Evolutionary conservation across 2,113 vertebrate genomes (phyloP).

Genomic region (Zosterops lateralis): DNA sequence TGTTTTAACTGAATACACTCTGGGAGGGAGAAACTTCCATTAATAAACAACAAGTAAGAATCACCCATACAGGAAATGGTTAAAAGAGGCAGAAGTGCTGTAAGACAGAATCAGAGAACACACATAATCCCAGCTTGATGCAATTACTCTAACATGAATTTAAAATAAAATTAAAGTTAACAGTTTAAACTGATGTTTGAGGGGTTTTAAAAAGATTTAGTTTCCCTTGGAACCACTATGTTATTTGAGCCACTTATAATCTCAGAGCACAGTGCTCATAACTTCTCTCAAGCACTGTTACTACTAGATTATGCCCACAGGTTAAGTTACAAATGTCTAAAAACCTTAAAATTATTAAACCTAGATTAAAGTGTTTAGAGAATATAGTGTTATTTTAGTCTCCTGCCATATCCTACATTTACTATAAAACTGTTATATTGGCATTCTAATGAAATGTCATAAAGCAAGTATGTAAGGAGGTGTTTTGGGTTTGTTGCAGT

Average conservation of each 20-base stretch:
- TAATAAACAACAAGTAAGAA: background rate
- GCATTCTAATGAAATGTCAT: constrained; percentile 83
- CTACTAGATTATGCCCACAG: constrained; percentile 78
- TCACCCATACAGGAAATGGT: constrained; percentile 54
- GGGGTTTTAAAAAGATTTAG: constrained; percentile 80
- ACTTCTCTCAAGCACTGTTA: constrained; percentile 75
- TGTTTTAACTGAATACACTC: background rate
- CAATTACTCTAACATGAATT: constrained; percentile 81
- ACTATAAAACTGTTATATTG: constrained; percentile 80
- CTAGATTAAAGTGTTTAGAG: constrained; percentile 79
- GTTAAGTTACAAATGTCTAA: constrained; percentile 78
- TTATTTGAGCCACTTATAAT: constrained; percentile 80
- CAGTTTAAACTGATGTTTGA: constrained; percentile 83
- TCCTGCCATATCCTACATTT: constrained; percentile 80
- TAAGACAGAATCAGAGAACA: constrained; percentile 52
- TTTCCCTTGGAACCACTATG: constrained; percentile 81
- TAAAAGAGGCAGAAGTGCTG: constrained; percentile 62
- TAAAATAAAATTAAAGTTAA: constrained; percentile 85
- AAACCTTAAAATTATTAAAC: constrained; percentile 80
- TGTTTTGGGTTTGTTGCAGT: constrained; percentile 81
- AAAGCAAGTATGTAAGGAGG: constrained; percentile 82
- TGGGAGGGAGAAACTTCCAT: background rate
- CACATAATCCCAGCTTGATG: constrained; percentile 78
- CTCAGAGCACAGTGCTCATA: constrained; percentile 68
- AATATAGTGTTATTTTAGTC: constrained; percentile 82